These are phyloP conservation scores for Mareca penelope DNA, from an alignment of 2,797 vertebrate species.

Conservation along the genomic window DNA sequence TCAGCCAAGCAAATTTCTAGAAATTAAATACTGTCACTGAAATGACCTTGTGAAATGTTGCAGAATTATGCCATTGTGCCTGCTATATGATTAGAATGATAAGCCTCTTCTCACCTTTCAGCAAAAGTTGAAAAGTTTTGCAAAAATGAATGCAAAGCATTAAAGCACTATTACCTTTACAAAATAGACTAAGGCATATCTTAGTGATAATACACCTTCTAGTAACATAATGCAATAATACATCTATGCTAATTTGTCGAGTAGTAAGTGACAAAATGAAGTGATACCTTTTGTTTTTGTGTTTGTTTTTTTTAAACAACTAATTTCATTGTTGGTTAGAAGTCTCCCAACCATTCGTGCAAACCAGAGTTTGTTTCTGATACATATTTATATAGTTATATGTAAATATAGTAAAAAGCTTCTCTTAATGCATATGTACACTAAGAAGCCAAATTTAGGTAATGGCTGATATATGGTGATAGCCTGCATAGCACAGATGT, in stretches of 20 bases:
- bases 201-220: background rate
- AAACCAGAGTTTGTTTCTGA: background rate
- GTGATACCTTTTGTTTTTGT: background rate
- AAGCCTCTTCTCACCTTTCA: background rate
- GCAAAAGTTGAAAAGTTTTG: background rate
- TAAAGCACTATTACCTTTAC: background rate
- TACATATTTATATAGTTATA: background rate
- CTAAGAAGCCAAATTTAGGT: background rate
- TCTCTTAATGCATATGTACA: background rate
- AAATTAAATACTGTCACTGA: background rate
- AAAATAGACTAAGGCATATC: background rate
- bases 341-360: background rate
- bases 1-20: background rate
- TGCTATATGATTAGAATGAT: background rate
- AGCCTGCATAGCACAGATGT: background rate
- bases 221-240: background rate
- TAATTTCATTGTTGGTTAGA: background rate
- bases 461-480: background rate
- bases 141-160: background rate
- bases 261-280: background rate
- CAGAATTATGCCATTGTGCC: background rate
- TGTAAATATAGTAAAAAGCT: background rate
- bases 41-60: background rate
- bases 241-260: background rate
- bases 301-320: background rate